Evolutionary conservation across 1,140 invertebrate genomes (phyloP), one percentile per base, ranked within the genome.

Genomic region (Megalopta genalis): DNA sequence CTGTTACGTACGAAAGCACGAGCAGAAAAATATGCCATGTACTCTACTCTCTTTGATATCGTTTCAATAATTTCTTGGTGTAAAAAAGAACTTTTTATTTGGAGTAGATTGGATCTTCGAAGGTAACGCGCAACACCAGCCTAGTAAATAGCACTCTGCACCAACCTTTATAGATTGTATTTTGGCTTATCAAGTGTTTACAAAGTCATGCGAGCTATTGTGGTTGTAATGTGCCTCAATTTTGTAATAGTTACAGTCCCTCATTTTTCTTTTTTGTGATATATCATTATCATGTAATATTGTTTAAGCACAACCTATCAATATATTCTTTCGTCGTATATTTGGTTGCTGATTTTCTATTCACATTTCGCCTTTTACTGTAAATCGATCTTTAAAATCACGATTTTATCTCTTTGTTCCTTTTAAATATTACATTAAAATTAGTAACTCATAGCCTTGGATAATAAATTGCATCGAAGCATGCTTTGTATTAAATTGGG

Each of bases 1-100:
- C 32, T 68, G 70, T 84, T n/a, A 78, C 52, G 32, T 62, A 54
- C 32, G 76, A 79, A 79, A 79, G 63, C 63, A 23, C 65, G 67
- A 80, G 70, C 79, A 84, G 60, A 85, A 77, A 84, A 85, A 85
- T 85, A 84, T 81, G 42, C 57, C 49, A 77, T 73, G 76, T 64
- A 62, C 12, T 63, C 59, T 70, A 77, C 73, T 12, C 73, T 62
- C 42, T 62, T 74, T 75, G 69, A 75, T 65, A 46, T 77, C 54
- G 46, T 85, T 81, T 62, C 59, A 25, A 65, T 71, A 63, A 81
- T 81, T 68, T 42, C 52, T 52, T 81, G 8, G 37, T 71, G 66
- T 85, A 85, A 85, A 85, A 75, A 18, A 73, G 77, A 72, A 49
- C 9, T 62, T 27, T 66, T 79, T 32, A 69, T 64, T 74, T 46